Evolutionary conservation across 1,140 invertebrate genomes (phyloP).

Genomic region (Saccostrea glomerata): DNA sequence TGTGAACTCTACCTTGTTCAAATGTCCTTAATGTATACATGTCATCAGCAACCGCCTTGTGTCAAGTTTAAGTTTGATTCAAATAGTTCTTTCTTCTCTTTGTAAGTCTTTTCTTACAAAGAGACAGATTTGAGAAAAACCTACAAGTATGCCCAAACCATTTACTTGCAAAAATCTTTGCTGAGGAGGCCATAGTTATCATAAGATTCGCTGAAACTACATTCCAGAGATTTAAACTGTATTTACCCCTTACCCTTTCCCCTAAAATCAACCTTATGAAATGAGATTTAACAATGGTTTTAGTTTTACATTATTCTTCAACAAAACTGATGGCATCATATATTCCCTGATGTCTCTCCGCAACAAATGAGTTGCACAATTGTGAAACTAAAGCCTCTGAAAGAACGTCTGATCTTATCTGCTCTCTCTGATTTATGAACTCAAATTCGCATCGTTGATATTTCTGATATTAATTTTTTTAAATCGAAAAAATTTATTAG

Average conservation of each 20-base stretch:
- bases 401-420: conserved; percentile 3
- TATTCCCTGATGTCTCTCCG: background rate
- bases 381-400: conserved; percentile 9
- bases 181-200: too few species aligned
- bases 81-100: too few species aligned
- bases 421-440: conserved; percentile 10
- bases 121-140: too few species aligned
- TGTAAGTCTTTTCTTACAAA: too few species aligned
- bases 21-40: too few species aligned
- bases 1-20: too few species aligned
- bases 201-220: background rate
- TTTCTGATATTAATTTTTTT: background rate
- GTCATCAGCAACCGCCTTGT: too few species aligned
- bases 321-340: background rate
- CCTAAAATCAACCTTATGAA: background rate
- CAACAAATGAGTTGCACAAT: conserved; percentile 17
- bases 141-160: too few species aligned
- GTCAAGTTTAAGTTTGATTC: too few species aligned
- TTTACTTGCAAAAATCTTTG: too few species aligned
- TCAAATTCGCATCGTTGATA: conserved; percentile 23
- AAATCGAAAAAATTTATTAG: conserved; percentile 3
- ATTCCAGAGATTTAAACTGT: background rate
- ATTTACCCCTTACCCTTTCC: background rate
- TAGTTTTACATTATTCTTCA: background rate
- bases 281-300: conserved; percentile 1